Conservation (phyloP, 2,888 invertebrate species). For the Lamellibrachia satsuma region DNA sequence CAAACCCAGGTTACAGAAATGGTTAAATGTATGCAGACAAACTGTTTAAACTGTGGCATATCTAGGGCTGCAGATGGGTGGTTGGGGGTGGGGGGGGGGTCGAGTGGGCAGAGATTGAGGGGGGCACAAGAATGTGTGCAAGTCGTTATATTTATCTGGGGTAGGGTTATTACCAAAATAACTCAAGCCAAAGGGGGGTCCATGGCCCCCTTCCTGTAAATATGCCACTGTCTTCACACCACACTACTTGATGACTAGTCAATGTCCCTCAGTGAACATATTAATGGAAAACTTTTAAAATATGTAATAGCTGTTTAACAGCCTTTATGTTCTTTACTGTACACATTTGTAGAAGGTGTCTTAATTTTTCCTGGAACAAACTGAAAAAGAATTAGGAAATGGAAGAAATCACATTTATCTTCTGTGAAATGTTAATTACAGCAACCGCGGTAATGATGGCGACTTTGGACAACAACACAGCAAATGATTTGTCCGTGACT, state of each 20-base stretch:
- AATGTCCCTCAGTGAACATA: neutral
- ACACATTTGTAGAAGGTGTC: neutral
- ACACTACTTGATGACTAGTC: neutral
- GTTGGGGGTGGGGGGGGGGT: neutral
- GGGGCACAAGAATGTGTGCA: too few species aligned
- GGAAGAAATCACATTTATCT: too few species aligned
- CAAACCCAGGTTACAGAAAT: neutral
- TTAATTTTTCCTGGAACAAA: neutral
- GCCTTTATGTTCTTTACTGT: neutral
- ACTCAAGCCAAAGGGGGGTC: neutral
- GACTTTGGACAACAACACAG: neutral
- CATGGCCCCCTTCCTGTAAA: neutral
- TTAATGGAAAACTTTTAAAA: neutral
- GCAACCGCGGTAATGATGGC: neutral
- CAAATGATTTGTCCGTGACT: neutral
- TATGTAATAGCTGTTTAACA: neutral
- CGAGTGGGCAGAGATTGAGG: neutral
- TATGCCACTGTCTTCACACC: neutral
- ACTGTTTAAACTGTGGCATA: neutral
- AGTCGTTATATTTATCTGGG: neutral
- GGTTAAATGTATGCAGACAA: conserved; percentile 4
- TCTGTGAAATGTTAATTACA: neutral
- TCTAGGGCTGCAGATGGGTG: neutral
- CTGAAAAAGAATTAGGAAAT: neutral
- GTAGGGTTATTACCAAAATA: neutral